Evolutionary conservation across 1,140 invertebrate species (phyloP).

Genomic region (Monomorium pharaonis): DNA sequence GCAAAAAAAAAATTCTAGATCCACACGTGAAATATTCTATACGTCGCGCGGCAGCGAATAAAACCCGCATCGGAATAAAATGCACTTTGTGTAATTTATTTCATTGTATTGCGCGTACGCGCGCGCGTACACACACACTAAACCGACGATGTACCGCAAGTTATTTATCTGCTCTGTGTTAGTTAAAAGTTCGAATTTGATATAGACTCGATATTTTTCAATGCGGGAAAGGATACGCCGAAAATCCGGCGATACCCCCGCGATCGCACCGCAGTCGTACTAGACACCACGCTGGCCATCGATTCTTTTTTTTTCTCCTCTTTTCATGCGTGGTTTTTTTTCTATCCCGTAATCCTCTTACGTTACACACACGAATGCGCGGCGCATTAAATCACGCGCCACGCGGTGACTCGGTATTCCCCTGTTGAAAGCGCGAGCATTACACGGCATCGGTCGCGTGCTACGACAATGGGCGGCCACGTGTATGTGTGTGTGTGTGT

Average conservation of each 20-base stretch:
- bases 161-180: conserved; percentile 50
- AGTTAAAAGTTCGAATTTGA: conserved; percentile 40
- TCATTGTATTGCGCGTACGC: neutral
- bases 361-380: conserved; percentile 36
- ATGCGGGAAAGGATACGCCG: conserved; percentile 41
- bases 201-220: conserved; percentile 37
- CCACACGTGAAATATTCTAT: conserved; percentile 49
- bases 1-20: conserved; percentile 34
- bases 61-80: neutral
- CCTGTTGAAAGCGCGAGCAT: conserved; percentile 61
- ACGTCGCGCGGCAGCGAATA: conserved; percentile 11
- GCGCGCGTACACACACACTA: neutral
- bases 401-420: conserved; percentile 64
- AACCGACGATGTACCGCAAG: neutral
- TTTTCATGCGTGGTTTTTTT: conserved; percentile 12
- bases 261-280: conserved; percentile 37
- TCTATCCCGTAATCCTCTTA: conserved; percentile 64
- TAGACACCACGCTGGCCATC: conserved; percentile 3
- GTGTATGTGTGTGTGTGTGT: neutral
- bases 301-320: neutral
- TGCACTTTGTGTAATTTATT: conserved; percentile 51
- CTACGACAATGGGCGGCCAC: conserved; percentile 41
- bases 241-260: conserved; percentile 45
- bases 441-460: conserved; percentile 49
- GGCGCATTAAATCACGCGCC: conserved; percentile 66